Base-by-base conservation (phyloP, 1,140 invertebrate genomes). In the Zaprionus capensis region DNA sequence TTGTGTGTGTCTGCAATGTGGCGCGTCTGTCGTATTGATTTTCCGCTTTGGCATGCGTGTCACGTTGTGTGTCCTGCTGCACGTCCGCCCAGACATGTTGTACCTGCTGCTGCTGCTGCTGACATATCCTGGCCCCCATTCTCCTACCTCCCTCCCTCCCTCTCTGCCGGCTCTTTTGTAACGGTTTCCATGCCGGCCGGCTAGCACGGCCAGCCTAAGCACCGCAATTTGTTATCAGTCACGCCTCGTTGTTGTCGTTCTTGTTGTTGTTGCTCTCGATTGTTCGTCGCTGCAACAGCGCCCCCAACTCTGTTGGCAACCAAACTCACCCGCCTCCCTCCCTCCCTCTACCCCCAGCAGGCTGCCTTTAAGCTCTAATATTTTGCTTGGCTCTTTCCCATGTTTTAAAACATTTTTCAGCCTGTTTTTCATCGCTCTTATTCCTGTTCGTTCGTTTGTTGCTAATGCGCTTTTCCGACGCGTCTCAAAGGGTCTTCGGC, bases 191-290 rank as follows among this genome's bases (percentile, higher is more conserved):
- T 66, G 66, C 71, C 71, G 71, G 76, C 59, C 67, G 24, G 56
- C 44, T 15, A 22, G 28, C 51, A 31, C 9, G 28, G 24, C 28
- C 55, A 55, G 36, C 63, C 34, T 80, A 77, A 70, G 71, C 65
- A 74, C 64, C 69, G 69, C 76, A 75, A 80, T 80, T 80, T 72
- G 78, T 80, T 80, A 80, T 80, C 74, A 73, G 78, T 80, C 78
- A 80, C 78, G 74, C 69, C 56, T 77, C 69, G 68, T 78, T 72
- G 56, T 71, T 66, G 59, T 66, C 38, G 58, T 38, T 46, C 46
- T 59, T 28, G 57, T 53, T 41, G 28, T 69, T 26, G 31, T 69
- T 26, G 65, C 17, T 63, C 62, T 51, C 66, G 46, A 20, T 49
- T 20, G 46, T 49, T 49, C n/a, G 46, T 22, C 20, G 22, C 62